Base-by-base conservation (phyloP, 2,888 invertebrate species). In the Eristalinus aeneus region DNA sequence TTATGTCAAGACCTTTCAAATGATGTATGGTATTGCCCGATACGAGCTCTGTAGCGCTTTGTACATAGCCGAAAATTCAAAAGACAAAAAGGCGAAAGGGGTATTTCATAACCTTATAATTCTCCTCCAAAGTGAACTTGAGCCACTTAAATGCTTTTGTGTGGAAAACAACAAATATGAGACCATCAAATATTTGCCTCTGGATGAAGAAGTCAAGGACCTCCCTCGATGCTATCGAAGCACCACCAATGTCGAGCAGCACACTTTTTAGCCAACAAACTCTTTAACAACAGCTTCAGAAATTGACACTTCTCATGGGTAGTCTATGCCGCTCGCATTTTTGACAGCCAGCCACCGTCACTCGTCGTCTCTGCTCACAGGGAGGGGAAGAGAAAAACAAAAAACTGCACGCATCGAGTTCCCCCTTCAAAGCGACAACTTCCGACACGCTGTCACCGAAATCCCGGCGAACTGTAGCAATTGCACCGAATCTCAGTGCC, bases 401-500 rank as follows among this genome's bases (percentile, higher is more conserved):
- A 16, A 46, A 46, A 46, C 8, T 46, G 46, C 16, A 8, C 16
- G 46, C 46, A 16, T 46, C 46, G 8, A 16, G 46, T 46, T 46
- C 16, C 46, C 27, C 65, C 36, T 58, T 32, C 27, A 67, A 58
- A 73, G 60, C 56, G 22, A 31, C 32, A 61, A 61, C 75, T 75
- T 75, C 65, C 32, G 34, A 27, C 54, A 32, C 58, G 27, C 73
- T 63, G 63, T 56, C 61, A 74, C 27, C 32, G 54, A 32, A 73
- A 67, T 73, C 60, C 31, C 68, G 61, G 61, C 23, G 34, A 54
- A n/a, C 39, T 20, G 39, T 31, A 63, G 68, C 74, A 74, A 64
- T 80, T 69, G 74, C 36, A 63, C 61, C 16, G 54, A 73, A 73
- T 34, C 23, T 31, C 27, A 27, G 46, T 68, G 67, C 53, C 54